A percentile compares a stretch with the other conserved stretches of the same genome.
Evolutionary conservation across 2,797 vertebrate species (phyloP).

Genomic region (Acropternis orthonyx): DNA sequence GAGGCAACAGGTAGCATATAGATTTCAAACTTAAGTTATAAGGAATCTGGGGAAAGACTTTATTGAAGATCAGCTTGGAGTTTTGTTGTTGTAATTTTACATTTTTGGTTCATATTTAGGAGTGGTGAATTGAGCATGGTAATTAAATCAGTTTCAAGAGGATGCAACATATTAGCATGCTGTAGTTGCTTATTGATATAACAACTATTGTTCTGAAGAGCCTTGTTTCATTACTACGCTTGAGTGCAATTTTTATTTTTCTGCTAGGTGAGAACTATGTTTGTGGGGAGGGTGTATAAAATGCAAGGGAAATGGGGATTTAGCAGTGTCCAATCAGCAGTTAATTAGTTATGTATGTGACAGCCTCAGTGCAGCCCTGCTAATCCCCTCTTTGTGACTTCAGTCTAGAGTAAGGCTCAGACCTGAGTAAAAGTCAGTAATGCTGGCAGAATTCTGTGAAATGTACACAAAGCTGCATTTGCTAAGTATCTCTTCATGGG

Average conservation of each 20-base stretch:
- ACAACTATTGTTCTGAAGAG: background rate
- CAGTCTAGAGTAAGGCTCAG: slow-evolving; percentile 49
- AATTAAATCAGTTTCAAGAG: slow-evolving; percentile 1
- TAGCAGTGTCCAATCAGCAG: slow-evolving; percentile 55
- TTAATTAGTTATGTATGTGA: slow-evolving; percentile 74
- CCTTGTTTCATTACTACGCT: background rate
- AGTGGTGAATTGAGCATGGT: background rate
- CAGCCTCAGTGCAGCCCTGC: slow-evolving; percentile 43
- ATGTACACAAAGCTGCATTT: slow-evolving; percentile 77
- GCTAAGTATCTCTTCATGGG: slow-evolving; percentile 67
- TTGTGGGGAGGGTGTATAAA: background rate
- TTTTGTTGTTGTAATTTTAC: background rate
- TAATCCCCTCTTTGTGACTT: slow-evolving; percentile 70
- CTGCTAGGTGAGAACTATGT: background rate
- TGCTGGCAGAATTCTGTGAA: slow-evolving; percentile 69
- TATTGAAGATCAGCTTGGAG: background rate
- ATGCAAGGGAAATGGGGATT: slow-evolving; percentile 56
- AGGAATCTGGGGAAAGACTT: background rate
- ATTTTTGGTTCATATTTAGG: background rate
- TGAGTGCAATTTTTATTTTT: slow-evolving; percentile 10
- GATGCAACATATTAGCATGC: background rate
- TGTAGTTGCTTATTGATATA: background rate
- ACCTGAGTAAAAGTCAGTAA: slow-evolving; percentile 58
- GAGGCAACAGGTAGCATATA: background rate
- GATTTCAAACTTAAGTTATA: background rate